These are phyloP conservation scores for Drosophila parthenogenetica DNA, from an alignment of 2,888 invertebrate species.

Conservation along the genomic window DNA sequence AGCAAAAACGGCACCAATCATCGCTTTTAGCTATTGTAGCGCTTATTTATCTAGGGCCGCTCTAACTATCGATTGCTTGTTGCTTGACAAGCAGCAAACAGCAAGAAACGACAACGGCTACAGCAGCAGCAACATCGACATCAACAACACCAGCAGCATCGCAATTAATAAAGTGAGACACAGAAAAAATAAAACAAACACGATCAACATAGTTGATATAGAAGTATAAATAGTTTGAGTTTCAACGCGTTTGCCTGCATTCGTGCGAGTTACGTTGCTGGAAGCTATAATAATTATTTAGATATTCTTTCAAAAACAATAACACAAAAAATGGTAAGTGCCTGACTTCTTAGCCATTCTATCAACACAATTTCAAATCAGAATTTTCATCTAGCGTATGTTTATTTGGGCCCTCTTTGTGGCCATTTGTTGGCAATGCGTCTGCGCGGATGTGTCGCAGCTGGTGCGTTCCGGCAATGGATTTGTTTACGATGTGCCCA, in stretches of 20 bases:
- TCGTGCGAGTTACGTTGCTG: constrained; percentile 66
- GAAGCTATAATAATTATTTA: constrained; percentile 51
- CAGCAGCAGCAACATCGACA: constrained; percentile 6
- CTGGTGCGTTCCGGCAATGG: constrained; percentile 77
- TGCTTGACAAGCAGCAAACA: constrained; percentile 39
- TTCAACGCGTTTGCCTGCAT: constrained; percentile 65
- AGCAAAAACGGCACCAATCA: constrained; percentile 42
- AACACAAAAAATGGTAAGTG: constrained; percentile 62
- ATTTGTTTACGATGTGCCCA: constrained; percentile 76
- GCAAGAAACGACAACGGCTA: constrained; percentile 12
- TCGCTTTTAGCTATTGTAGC: constrained; percentile 27
- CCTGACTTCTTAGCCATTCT: constrained; percentile 1
- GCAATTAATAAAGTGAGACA: constrained; percentile 72
- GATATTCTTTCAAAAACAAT: constrained; percentile 49
- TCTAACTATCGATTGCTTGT: constrained; percentile 56
- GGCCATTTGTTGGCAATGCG: constrained; percentile 30
- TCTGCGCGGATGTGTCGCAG: constrained; percentile 68
- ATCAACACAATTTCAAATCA: constrained; percentile 10
- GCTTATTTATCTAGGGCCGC: constrained; percentile 74
- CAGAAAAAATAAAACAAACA: constrained; percentile 45
- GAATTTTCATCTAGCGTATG: constrained; percentile 43
- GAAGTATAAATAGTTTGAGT: constrained; percentile 74
- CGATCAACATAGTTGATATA: constrained; percentile 58
- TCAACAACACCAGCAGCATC: constrained; percentile 44
- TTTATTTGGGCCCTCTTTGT: constrained; percentile 30